Percentiles rank a stretch among this genome's conserved stretches.
Conservation (phyloP, 1,140 invertebrate genomes). For the Eriosoma lanigerum region DNA sequence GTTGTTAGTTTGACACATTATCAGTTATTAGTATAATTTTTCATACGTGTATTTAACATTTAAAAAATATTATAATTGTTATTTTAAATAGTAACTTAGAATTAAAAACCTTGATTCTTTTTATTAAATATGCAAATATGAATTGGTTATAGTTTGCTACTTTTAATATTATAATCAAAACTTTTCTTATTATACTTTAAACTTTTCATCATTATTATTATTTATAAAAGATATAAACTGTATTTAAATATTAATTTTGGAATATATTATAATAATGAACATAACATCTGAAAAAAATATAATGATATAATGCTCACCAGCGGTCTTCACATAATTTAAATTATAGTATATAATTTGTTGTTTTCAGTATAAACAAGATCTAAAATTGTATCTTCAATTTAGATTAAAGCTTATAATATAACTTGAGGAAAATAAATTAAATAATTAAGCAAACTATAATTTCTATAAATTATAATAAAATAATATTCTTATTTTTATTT, state of each 20-base stretch:
- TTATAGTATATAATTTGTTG: not conserved
- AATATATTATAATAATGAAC: no score
- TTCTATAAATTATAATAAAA: no score
- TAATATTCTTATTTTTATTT: no score
- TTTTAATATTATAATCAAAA: constrained; percentile 23
- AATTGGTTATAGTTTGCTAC: not conserved
- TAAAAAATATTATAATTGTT: no score
- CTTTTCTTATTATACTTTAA: constrained; percentile 35
- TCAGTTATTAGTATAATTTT: no score
- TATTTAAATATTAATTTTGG: not conserved
- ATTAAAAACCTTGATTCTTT: not conserved
- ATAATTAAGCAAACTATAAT: not conserved
- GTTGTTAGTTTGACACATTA: no score
- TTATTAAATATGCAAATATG: not conserved
- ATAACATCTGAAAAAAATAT: no score
- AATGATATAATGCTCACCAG: not conserved
- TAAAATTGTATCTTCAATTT: no score
- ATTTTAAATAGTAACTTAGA: no score
- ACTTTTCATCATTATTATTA: constrained; percentile 11
- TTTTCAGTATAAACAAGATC: not conserved
- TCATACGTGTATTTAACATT: no score
- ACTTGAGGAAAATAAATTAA: not conserved
- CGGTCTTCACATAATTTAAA: not conserved
- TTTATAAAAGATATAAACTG: constrained; percentile 1
- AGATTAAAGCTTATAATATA: not conserved